phyloP scores from a whole-genome alignment of 2,888 invertebrate species.

The Ethmia dodecea region DNA sequence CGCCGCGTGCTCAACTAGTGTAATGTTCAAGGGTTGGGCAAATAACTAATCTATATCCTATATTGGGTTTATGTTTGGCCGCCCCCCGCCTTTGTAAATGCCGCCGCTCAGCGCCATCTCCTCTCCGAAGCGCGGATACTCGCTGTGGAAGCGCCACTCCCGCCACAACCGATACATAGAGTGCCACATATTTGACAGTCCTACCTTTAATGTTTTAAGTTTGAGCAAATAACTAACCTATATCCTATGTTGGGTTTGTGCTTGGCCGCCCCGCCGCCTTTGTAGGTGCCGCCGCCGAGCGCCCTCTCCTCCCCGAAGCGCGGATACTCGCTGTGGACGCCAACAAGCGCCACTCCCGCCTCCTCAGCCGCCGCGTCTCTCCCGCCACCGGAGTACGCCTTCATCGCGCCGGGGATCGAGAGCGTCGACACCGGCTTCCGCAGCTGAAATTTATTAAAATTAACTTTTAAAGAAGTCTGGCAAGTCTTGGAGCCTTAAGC shows the following conservation, averaged over 20 bases:
- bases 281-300: slow-evolving; percentile 86
- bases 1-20: too few relatives aligned
- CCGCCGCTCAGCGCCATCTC: slow-evolving; percentile 88
- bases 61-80: slow-evolving; percentile 94
- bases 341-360: slow-evolving; percentile 92
- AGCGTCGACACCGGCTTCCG: slow-evolving; percentile 98
- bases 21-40: too few relatives aligned
- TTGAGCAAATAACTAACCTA: slow-evolving; percentile 64
- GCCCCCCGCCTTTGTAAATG: slow-evolving; percentile 84
- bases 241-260: slow-evolving; percentile 98
- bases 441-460: slow-evolving; percentile 83
- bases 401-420: slow-evolving; percentile 97
- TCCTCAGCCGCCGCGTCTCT: slow-evolving; percentile 83
- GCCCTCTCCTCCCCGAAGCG: slow-evolving; percentile 92
- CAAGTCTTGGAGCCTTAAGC: too few relatives aligned
- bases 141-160: too few relatives aligned
- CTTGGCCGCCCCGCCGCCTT: slow-evolving; percentile 85
- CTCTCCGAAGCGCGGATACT: slow-evolving; percentile 94
- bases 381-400: slow-evolving; percentile 81
- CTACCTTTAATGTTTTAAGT: too few relatives aligned
- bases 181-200: too few relatives aligned
- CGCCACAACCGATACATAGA: too few relatives aligned
- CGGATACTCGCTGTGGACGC: slow-evolving; percentile 94
- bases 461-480: too few relatives aligned
- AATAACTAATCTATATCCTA: slow-evolving; percentile 87